Evolutionary conservation across 2,797 vertebrate genomes (phyloP), one percentile per base, ranked within the genome.

Genomic region (Phrynocephalus guinanensis): DNA sequence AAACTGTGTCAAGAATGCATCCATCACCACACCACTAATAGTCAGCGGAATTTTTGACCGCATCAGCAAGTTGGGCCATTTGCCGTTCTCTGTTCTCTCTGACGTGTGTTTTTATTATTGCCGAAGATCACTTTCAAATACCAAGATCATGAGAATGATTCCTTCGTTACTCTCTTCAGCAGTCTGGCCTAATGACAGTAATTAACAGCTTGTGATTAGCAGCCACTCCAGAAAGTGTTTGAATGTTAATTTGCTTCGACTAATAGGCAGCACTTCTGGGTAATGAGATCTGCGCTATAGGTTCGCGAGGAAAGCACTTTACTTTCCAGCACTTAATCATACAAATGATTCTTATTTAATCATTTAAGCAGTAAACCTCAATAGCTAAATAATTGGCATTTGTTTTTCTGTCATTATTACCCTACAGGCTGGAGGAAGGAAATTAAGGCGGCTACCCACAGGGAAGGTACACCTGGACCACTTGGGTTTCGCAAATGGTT

Each of bases 1-100:
- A 98, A 98, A 98, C 98, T 98, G 98, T 99, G 98, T 99, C 99
- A 99, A 99, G 98, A 99, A 99, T 97, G 97, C 98, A 99, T 99
- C 98, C 98, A 99, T 99, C 98, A 99, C 97, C 26, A 91, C 95
- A 95, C 90, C 96, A 95, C 97, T 98, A 94, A 91, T 92, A 98
- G 98, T 99, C 98, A 99, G 99, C 98, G 95, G 92, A 97, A 97
- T 95, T 97, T 98, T 97, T 95, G 95, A 95, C 97, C 91, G 96
- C 81, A 91, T 99, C 99, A 99, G 99, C 99, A 98, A 96, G 98
- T 99, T 98, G 95, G 93, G 96, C 98, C 98, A 98, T 99, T 98
- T 98, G 98, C 98, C 97, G 38, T 97, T 98, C 98, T 98, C 97
- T 97, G 95, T 97, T 63, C 94, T 96, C 95, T 97, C 96, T 98